These are phyloP conservation scores for Hirudo medicinalis DNA, from an alignment of 1,140 invertebrate genomes.

Conservation along the genomic window DNA sequence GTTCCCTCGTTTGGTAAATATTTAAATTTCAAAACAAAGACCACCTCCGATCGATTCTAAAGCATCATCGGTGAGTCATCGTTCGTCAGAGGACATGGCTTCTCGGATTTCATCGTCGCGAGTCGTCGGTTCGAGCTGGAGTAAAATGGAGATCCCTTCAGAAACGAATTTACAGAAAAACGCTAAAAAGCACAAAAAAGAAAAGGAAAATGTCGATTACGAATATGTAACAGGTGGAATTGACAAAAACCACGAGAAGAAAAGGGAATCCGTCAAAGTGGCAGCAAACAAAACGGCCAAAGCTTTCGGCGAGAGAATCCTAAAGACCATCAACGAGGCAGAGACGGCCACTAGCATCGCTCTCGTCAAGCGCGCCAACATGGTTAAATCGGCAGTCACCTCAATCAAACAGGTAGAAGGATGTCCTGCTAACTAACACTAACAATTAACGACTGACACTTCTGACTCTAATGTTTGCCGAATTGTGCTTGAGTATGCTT, in stretches of 20 bases:
- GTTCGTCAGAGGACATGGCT: not conserved
- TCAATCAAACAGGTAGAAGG: no score
- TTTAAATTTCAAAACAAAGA: no score
- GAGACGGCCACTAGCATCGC: no score
- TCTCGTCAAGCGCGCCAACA: no score
- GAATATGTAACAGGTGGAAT: not conserved
- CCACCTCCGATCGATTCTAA: no score
- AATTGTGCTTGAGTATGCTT: no score
- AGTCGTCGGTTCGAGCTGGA: not conserved
- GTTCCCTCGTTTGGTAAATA: no score
- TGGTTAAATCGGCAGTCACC: no score
- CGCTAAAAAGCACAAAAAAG: not conserved
- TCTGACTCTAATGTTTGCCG: no score
- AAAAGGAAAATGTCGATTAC: not conserved
- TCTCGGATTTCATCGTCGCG: slow-evolving; percentile 1
- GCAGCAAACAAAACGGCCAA: not conserved
- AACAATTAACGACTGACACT: no score
- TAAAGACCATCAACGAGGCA: not conserved
- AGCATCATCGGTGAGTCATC: no score
- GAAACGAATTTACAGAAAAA: not conserved
- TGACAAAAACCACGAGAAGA: not conserved
- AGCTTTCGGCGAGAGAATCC: not conserved
- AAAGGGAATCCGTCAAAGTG: not conserved
- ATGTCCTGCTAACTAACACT: no score
- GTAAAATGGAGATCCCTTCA: not conserved